Evolutionary conservation across 1,140 invertebrate species (phyloP).

Genomic region (Platyscapa corneri): DNA sequence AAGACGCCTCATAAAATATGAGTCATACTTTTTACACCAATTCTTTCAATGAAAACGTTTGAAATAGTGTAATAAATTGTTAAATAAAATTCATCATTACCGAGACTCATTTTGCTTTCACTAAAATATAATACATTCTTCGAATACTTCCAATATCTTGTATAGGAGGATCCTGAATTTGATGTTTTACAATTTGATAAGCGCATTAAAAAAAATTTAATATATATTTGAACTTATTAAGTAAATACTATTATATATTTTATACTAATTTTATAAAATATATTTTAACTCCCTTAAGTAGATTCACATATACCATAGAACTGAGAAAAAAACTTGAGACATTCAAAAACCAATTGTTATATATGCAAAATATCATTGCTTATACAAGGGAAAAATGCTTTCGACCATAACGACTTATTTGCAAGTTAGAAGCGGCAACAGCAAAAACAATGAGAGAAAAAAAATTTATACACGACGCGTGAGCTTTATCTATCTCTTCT

Average conservation of each 20-base stretch:
- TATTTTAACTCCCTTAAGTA: background rate
- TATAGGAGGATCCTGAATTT: too few relatives aligned
- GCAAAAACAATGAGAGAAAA: background rate
- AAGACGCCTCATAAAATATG: background rate
- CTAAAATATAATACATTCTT: too few relatives aligned
- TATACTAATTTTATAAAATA: too few relatives aligned
- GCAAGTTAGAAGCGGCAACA: background rate
- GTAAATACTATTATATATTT: too few relatives aligned
- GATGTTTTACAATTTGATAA: too few relatives aligned
- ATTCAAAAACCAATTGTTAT: slow-evolving; percentile 16
- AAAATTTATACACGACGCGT: slow-evolving; percentile 21
- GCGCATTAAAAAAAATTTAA: too few relatives aligned
- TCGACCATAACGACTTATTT: slow-evolving; percentile 14
- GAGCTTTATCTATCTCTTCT: slow-evolving; percentile 11
- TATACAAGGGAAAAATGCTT: background rate
- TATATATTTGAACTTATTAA: too few relatives aligned
- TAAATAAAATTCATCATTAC: background rate
- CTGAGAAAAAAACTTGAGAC: background rate
- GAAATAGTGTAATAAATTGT: background rate
- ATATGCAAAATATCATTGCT: background rate
- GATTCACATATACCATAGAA: background rate
- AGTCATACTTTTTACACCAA: background rate
- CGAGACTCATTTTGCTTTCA: background rate
- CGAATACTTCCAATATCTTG: too few relatives aligned
- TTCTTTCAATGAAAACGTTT: background rate